Percentiles rank a stretch among this genome's conserved stretches.
These are phyloP conservation scores for Chascanopsetta lugubris DNA, from an alignment of 2,113 vertebrate genomes.

Conservation along the genomic window DNA sequence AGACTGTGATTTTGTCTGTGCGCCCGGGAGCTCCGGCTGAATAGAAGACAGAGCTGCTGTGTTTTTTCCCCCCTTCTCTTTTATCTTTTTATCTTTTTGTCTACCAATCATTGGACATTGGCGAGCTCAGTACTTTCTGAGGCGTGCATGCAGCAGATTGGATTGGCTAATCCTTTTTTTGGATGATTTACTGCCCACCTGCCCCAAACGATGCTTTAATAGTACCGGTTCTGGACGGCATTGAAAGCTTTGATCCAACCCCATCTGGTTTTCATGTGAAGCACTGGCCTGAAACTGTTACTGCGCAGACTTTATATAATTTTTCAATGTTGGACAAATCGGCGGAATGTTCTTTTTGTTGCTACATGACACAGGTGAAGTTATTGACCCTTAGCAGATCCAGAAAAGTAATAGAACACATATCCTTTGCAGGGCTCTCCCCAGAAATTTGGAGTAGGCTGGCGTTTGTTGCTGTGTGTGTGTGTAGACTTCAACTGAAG, in stretches of 20 bases:
- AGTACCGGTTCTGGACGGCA: neutral
- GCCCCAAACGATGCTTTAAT: neutral
- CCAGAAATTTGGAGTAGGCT: no score
- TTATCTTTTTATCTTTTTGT: slow-evolving; percentile 7
- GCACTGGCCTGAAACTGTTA: neutral
- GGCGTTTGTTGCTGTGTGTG: no score
- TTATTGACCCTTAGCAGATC: no score
- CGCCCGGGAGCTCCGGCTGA: neutral
- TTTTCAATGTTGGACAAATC: neutral
- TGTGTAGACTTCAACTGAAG: no score
- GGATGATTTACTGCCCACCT: neutral
- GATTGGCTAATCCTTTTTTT: neutral
- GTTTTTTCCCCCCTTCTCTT: no score
- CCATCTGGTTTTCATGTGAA: neutral
- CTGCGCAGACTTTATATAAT: neutral
- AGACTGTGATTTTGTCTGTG: neutral
- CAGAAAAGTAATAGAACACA: no score
- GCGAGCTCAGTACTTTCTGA: neutral
- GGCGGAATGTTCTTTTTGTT: neutral
- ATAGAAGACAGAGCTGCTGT: neutral
- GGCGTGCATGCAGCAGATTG: neutral
- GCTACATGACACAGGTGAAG: neutral
- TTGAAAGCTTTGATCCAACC: neutral
- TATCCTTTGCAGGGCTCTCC: no score
- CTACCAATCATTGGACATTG: neutral